A percentile compares a stretch with the other conserved stretches of the same genome.
phyloP scores from a whole-genome alignment of 2,888 invertebrate species.

The Nasonia oneida region DNA sequence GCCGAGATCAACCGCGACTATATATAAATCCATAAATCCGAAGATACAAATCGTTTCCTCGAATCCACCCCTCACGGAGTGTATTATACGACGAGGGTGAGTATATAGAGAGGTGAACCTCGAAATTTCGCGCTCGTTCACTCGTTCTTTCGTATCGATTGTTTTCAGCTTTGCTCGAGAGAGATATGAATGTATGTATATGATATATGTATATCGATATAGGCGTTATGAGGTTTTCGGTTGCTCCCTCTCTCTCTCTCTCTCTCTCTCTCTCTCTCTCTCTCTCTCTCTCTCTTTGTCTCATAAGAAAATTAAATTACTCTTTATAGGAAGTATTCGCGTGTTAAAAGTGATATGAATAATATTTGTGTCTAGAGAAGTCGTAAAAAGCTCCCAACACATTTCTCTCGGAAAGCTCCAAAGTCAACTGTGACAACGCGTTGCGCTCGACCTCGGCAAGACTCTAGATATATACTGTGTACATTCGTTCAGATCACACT shows the following conservation, averaged over 20 bases:
- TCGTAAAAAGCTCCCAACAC: not conserved
- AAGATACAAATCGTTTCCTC: not conserved
- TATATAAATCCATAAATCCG: not conserved
- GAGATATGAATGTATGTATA: not conserved
- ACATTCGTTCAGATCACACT: not conserved
- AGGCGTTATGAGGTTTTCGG: not conserved
- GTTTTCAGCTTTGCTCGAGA: not conserved
- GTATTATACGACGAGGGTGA: not conserved
- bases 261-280: too few relatives aligned
- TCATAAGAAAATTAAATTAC: conserved; percentile 2
- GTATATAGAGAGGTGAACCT: not conserved
- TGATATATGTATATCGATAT: not conserved
- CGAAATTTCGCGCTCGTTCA: conserved; percentile 18
- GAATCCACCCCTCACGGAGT: not conserved
- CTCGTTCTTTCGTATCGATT: not conserved
- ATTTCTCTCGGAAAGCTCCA: not conserved
- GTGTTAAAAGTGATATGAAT: not conserved
- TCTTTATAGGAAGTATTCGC: not conserved
- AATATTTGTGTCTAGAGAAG: not conserved
- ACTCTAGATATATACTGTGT: not conserved
- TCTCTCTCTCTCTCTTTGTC: too few relatives aligned
- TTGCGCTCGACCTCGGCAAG: conserved; percentile 43
- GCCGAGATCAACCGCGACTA: conserved; percentile 4
- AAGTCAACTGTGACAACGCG: not conserved
- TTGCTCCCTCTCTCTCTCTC: not conserved